These are phyloP conservation scores for Gallinago jamesoni DNA, from an alignment of 2,113 vertebrate species.

Conservation along the genomic window DNA sequence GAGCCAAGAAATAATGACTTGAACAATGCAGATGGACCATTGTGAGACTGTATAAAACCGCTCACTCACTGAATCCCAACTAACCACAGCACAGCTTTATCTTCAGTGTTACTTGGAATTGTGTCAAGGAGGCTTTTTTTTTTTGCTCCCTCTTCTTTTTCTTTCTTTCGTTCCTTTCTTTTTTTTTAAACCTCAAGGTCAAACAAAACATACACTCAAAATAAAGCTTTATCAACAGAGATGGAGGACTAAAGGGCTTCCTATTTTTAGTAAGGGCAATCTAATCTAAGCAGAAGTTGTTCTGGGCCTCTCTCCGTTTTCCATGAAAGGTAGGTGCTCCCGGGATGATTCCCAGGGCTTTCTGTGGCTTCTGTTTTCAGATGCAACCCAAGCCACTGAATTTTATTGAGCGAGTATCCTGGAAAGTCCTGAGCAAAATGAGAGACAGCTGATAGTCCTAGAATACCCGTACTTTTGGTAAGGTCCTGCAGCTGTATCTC, in stretches of 20 bases:
- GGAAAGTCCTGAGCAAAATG: conserved; percentile 35
- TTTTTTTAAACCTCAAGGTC: conserved; percentile 15
- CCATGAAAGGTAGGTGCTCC: conserved; percentile 51
- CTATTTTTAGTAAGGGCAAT: conserved; percentile 63
- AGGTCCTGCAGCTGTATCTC: conserved; percentile 26
- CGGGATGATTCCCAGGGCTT: background rate
- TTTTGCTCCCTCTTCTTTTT: background rate
- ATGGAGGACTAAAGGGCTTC: conserved; percentile 47
- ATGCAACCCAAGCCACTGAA: background rate
- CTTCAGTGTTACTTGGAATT: conserved; percentile 38
- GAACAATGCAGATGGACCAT: background rate
- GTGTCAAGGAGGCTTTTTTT: conserved; percentile 24
- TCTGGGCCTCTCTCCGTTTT: conserved; percentile 8
- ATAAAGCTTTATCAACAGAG: conserved; percentile 62
- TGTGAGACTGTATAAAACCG: background rate
- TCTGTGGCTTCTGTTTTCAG: conserved; percentile 56
- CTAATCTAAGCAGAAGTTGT: conserved; percentile 59
- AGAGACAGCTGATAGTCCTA: conserved; percentile 39
- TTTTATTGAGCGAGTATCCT: conserved; percentile 25
- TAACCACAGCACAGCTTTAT: conserved; percentile 21
- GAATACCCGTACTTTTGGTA: conserved; percentile 10
- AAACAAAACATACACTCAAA: conserved; percentile 45
- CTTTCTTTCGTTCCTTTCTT: background rate
- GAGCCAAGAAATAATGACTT: conserved; percentile 9
- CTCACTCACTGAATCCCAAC: background rate